Base-by-base conservation (phyloP, 2,888 invertebrate genomes). In the Alcis repandata region DNA sequence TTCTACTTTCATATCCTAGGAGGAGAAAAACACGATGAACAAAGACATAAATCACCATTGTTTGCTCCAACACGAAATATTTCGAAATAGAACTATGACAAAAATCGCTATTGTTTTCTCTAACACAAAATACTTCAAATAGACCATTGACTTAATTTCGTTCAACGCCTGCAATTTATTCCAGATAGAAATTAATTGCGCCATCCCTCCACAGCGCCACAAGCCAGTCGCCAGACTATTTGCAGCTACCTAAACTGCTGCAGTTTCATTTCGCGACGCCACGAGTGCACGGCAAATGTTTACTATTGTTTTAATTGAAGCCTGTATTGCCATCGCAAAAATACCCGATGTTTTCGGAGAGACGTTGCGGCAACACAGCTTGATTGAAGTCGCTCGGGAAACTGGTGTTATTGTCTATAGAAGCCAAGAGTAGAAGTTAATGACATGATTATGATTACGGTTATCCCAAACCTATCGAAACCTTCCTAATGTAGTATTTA, bases 241-340 rank as follows among this genome's bases (percentile, higher is more conserved):
- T 4, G 17, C 32, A 20, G 1, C 17, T 22, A 19, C 15, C 51
- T 51, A 38, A 51, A 49, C 48, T 33, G 59, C 43, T 71, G 36
- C 59, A 62, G 71, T 66, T 74, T 74, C 73, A 75, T 78, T 73
- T 76, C 70, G 69, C 67, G 71, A 69, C 66, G 84, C 63, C 60
- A 73, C 82, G 83, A 88, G 84, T 78, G 85, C 77, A 76, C 66
- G 60, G 73, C 84, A 83, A 88, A 88, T 85, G 72, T 87, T 88
- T 82, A 79, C 75, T 59, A 67, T 71, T 65, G 72, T 77, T 79
- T 84, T 87, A 88, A 87, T 87, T 86, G 87, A 86, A 83, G 75
- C 82, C 81, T 76, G 82, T 87, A 87, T 86, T 85, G 84, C 84
- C 75, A 63, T 65, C 58, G 63, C 63, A 67, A 71, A 68, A 70